Percentiles rank a stretch among this genome's conserved stretches.
phyloP scores from a whole-genome alignment of 2,888 invertebrate genomes.

The Sisyra terminalis region DNA sequence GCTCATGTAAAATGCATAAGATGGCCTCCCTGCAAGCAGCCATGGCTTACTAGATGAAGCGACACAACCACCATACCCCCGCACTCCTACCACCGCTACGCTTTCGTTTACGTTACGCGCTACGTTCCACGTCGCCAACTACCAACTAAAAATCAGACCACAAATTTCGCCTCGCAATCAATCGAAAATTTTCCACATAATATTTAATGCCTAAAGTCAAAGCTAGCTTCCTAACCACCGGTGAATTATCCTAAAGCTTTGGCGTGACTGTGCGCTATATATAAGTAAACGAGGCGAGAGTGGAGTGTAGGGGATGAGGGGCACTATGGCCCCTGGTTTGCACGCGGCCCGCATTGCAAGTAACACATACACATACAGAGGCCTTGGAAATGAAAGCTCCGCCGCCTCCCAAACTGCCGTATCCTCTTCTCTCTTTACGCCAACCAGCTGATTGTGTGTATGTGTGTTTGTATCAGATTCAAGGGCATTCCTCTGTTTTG shows the following conservation, averaged over 20 bases:
- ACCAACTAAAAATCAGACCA: too few relatives aligned
- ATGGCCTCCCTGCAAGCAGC: slow-evolving; percentile 25
- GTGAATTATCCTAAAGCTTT: neutral
- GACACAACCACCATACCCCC: slow-evolving; percentile 6
- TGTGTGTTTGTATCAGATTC: slow-evolving; percentile 3
- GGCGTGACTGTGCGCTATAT: too few relatives aligned
- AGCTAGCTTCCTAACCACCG: neutral
- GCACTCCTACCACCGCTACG: slow-evolving; percentile 7
- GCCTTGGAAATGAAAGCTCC: slow-evolving; percentile 9
- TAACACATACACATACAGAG: slow-evolving; percentile 9
- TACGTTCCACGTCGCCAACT: neutral
- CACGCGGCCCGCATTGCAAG: slow-evolving; percentile 10
- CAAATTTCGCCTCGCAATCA: neutral
- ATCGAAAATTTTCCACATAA: neutral
- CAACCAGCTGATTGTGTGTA: slow-evolving; percentile 3
- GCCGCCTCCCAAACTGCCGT: slow-evolving; percentile 1
- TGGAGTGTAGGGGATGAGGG: neutral
- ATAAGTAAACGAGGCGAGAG: too few relatives aligned
- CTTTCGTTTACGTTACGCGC: neutral
- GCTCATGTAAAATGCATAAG: slow-evolving; percentile 54
- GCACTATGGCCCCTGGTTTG: slow-evolving; percentile 8
- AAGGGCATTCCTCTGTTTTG: slow-evolving; percentile 7
- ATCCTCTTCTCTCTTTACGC: neutral
- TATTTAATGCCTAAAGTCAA: neutral
- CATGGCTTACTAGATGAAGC: slow-evolving; percentile 28